Evolutionary conservation across 2,888 invertebrate species (phyloP), one percentile per base, ranked within the genome.

Genomic region (Drepanosiphum platanoidis): DNA sequence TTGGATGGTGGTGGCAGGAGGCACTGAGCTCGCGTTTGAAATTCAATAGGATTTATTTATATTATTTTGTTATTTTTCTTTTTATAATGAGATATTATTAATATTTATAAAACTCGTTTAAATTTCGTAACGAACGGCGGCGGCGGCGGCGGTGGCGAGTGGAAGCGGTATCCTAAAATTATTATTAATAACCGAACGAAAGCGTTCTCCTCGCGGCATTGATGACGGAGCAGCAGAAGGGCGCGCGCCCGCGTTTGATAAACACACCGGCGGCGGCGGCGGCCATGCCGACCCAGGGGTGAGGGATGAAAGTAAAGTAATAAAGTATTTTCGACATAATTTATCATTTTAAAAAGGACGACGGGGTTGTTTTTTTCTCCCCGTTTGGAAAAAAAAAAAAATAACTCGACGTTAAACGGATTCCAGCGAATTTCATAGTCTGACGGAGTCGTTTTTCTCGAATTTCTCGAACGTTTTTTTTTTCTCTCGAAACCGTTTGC

Each of bases 321-420:
- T 66, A 66, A 66, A 66, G 18, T 32, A 64, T 68, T 68, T 79
- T 79, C 9, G n/a, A 3, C 66, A 68, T 46, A 68, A 79, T n/a
- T 79, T 32, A 32, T 32, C 22, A 46, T 78, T 78, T 30, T 78
- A 66, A 78, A 66, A 22, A 66, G 7, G 22, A 32, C n/a, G n/a
- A n/a, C n/a, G n/a, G n/a, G n/a, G n/a, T n/a, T 32, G 15, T 32
- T 32, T 66, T 66, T 32, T 32, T 66, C n/a, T n/a, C n/a, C n/a
- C n/a, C n/a, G n/a, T n/a, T n/a, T n/a, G n/a, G n/a, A n/a, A n/a
- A n/a, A n/a, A n/a, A n/a, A n/a, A n/a, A n/a, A n/a, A n/a, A n/a
- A 58, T 13, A n/a, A 27, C n/a, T 61, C n/a, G 8, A 58, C n/a
- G n/a, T n/a, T n/a, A n/a, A n/a, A n/a, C n/a, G n/a, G n/a, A n/a